Evolutionary conservation across 2,888 invertebrate species (phyloP).

Genomic region (Stenichneumon culpator): DNA sequence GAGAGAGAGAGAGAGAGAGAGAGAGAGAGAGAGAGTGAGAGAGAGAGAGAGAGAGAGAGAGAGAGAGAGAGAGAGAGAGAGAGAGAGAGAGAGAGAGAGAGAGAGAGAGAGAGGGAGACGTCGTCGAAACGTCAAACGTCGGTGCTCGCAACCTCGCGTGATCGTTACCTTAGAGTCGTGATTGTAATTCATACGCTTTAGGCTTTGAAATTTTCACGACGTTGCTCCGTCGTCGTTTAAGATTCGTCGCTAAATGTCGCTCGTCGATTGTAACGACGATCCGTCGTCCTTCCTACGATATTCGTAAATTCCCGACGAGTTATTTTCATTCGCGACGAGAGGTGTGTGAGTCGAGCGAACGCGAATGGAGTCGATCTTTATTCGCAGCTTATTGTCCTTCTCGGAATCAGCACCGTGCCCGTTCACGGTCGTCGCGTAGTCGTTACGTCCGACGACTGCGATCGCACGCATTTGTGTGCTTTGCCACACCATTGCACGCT

Average conservation of each 20-base stretch:
- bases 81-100: no score
- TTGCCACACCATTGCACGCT: not conserved
- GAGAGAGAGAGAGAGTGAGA: no score
- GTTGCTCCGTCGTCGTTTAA: not conserved
- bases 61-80: no score
- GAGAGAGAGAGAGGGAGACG: constrained; percentile 6
- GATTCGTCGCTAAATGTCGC: not conserved
- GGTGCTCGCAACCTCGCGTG: not conserved
- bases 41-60: no score
- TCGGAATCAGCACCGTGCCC: constrained; percentile 11
- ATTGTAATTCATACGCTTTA: not conserved
- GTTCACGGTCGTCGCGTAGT: constrained; percentile 18
- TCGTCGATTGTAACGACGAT: not conserved
- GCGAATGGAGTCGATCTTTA: constrained; percentile 56
- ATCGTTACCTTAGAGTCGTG: not conserved
- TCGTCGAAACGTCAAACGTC: constrained; percentile 52
- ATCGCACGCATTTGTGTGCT: not conserved
- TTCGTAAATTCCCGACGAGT: not conserved
- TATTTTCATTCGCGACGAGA: constrained; percentile 1
- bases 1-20: no score
- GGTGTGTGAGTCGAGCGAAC: constrained; percentile 15
- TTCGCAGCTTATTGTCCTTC: constrained; percentile 21
- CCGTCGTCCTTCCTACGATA: not conserved
- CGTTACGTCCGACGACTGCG: not conserved
- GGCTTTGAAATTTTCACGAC: not conserved